Evolutionary conservation across 2,888 invertebrate genomes (phyloP).

Genomic region (Sinohyriopsis cumingii): DNA sequence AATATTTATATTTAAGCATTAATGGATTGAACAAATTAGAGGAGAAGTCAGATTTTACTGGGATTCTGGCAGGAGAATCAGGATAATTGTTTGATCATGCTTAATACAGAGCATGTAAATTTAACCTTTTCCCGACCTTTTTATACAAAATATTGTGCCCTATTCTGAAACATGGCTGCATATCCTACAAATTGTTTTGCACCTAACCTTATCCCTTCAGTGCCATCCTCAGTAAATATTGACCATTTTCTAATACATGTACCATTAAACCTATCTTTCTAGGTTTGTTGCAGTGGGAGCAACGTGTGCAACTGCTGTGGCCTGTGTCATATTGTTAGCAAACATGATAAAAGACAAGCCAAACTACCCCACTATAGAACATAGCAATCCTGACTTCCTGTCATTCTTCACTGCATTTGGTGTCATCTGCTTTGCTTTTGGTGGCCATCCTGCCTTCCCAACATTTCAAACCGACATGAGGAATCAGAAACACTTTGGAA

Average conservation of each 20-base stretch:
- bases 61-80: too few relatives aligned
- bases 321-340: slow-evolving; percentile 79
- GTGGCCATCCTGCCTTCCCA: slow-evolving; percentile 84
- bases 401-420: slow-evolving; percentile 82
- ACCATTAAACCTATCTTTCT: slow-evolving; percentile 36
- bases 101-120: too few relatives aligned
- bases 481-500: slow-evolving; percentile 81
- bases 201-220: too few relatives aligned
- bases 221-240: background rate
- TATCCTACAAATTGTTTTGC: too few relatives aligned
- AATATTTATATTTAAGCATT: too few relatives aligned
- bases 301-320: slow-evolving; percentile 77
- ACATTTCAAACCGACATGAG: slow-evolving; percentile 95
- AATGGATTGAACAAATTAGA: too few relatives aligned
- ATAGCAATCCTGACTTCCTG: slow-evolving; percentile 70
- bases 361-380: slow-evolving; percentile 53
- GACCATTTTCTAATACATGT: background rate
- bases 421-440: slow-evolving; percentile 82
- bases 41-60: too few relatives aligned
- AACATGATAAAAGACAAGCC: slow-evolving; percentile 77
- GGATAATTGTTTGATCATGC: too few relatives aligned
- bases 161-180: too few relatives aligned
- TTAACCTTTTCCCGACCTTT: too few relatives aligned
- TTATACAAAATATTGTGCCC: too few relatives aligned
- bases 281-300: slow-evolving; percentile 80